Conservation (phyloP, 1,140 invertebrate species). For the Platyscapa corneri region DNA sequence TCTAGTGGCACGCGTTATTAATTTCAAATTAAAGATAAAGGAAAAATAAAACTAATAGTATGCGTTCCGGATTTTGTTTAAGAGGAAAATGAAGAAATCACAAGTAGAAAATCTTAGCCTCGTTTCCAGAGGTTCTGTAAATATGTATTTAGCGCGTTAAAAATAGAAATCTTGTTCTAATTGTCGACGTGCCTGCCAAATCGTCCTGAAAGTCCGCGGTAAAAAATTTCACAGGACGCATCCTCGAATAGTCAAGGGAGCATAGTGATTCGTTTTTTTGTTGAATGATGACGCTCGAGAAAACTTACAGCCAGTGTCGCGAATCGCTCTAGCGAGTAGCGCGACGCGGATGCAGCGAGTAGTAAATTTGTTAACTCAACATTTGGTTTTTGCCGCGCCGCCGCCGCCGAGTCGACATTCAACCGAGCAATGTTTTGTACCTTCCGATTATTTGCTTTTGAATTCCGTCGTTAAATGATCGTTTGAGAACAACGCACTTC, state of each 20-base stretch:
- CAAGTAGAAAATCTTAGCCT: conserved; percentile 57
- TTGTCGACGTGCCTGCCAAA: conserved; percentile 68
- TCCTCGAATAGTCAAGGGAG: conserved; percentile 51
- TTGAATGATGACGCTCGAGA: background rate
- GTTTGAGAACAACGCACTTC: background rate
- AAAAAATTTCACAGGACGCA: conserved; percentile 42
- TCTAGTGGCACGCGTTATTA: conserved; percentile 53
- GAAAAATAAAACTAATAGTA: conserved; percentile 55
- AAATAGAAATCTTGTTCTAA: conserved; percentile 73
- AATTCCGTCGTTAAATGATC: conserved; percentile 52
- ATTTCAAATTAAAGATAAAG: conserved; percentile 49
- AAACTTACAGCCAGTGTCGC: conserved; percentile 41
- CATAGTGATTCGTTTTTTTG: conserved; percentile 37
- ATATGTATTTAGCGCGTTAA: conserved; percentile 74
- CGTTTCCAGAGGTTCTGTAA: conserved; percentile 66
- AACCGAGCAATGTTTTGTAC: background rate
- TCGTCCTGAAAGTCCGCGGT: conserved; percentile 53
- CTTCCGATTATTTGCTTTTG: background rate
- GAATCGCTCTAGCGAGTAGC: conserved; percentile 41
- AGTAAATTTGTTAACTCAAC: conserved; percentile 33
- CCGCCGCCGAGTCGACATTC: background rate
- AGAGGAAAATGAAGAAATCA: conserved; percentile 51
- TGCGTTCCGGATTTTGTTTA: conserved; percentile 61
- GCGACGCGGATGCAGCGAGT: conserved; percentile 5
- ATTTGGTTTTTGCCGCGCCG: conserved; percentile 29